Base-by-base conservation (phyloP, 2,888 invertebrate species). In the Cosmopolites sordidus region DNA sequence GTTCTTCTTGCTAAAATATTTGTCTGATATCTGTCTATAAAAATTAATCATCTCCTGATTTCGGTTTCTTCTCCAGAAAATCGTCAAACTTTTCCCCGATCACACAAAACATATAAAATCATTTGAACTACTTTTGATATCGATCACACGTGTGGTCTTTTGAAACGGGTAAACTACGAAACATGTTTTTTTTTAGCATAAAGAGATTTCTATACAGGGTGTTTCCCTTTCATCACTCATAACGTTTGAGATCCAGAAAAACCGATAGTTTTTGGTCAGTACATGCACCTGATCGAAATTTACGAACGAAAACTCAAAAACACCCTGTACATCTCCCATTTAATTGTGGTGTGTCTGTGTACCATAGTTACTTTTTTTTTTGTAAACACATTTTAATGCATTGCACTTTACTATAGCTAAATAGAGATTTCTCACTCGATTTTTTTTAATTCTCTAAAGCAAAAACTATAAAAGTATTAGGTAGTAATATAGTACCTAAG, bases 381-480 rank as follows among this genome's bases (percentile, higher is more conserved):
- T 41, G 43, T 56, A 58, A 62, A 54, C 48, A 50, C 44, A 14
- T 54, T 54, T 27, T 51, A 50, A 56, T 56, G 65, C 66, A 65
- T 69, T 70, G 69, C 67, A 70, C 65, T 57, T 56, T 47, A 56
- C 52, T 53, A 56, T 56, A 56, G 56, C 56, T 56, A 56, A 56
- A 56, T 56, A 56, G 56, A 56, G 56, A 56, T 65, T 64, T 61
- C 60, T 68, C 66, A 65, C 61, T 66, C 64, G 61, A 63, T 66
- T 66, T 60, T 61, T 63, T 59, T 60, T 56, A 58, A 58, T 64
- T 64, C 58, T 69, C 67, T 69, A 68, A 71, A 70, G 70, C 71
- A 62, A 63, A 70, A 69, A 67, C 69, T 67, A 70, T 66, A 67
- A 63, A 56, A 56, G 45, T 33, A 33, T 48, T 50, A 51, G 52